Conservation (phyloP, 23 tunicate species). For the Trididemnum nubilum region DNA sequence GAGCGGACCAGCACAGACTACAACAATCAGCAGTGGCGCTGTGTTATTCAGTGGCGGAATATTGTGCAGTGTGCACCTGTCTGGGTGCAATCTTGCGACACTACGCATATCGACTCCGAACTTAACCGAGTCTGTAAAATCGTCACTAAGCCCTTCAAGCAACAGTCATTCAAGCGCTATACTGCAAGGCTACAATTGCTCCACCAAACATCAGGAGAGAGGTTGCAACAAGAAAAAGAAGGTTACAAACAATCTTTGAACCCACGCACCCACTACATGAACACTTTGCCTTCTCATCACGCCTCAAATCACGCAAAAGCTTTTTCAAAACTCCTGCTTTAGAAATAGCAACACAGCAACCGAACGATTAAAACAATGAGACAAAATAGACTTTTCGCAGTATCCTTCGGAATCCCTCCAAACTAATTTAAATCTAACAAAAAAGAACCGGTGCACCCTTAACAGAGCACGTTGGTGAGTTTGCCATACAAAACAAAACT, state of each 20-base stretch:
- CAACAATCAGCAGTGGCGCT: conserved; percentile 6
- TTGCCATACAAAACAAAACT: not conserved
- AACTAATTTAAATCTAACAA: too few species aligned
- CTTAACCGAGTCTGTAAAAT: not conserved
- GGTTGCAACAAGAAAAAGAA: not conserved
- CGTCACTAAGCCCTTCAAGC: not conserved
- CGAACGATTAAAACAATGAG: not conserved
- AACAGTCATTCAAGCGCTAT: not conserved
- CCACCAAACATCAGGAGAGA: not conserved
- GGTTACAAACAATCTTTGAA: not conserved
- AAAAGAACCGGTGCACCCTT: not conserved
- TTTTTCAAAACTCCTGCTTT: not conserved
- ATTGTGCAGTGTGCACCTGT: conserved; percentile 24
- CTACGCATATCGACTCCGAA: not conserved
- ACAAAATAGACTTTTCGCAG: too few species aligned
- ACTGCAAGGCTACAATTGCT: not conserved
- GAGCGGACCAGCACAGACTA: not conserved
- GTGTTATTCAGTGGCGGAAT: conserved; percentile 15
- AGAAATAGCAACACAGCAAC: not conserved
- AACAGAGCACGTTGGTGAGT: not conserved
- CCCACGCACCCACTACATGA: not conserved
- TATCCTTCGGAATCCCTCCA: too few species aligned
- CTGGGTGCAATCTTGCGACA: not conserved
- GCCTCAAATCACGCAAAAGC: not conserved
- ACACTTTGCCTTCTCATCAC: not conserved